Evolutionary conservation across 2,888 invertebrate species (phyloP).

Genomic region (Stenichneumon culpator): DNA sequence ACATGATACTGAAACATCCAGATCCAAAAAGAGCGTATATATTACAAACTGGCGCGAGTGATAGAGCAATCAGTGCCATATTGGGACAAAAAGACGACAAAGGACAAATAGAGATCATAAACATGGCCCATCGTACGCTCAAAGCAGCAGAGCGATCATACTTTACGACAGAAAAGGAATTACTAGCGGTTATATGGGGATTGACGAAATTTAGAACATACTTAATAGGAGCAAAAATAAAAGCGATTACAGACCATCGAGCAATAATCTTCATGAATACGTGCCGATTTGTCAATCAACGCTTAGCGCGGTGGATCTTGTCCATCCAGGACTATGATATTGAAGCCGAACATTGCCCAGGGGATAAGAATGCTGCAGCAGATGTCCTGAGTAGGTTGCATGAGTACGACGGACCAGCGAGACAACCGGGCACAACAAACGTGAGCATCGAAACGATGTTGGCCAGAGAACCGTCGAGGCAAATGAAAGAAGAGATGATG

Average conservation of each 20-base stretch:
- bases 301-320: not conserved
- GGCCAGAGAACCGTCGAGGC: too few relatives aligned
- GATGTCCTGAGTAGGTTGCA: not conserved
- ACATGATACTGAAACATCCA: too few relatives aligned
- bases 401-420: not conserved
- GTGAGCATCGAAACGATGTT: not conserved
- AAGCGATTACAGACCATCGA: slow-evolving; percentile 44
- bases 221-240: slow-evolving; percentile 67
- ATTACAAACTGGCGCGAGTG: too few relatives aligned
- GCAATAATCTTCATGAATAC: not conserved
- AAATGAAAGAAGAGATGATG: too few relatives aligned
- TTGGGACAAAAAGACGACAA: slow-evolving; percentile 14
- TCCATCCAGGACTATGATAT: not conserved
- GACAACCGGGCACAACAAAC: not conserved
- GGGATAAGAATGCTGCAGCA: not conserved
- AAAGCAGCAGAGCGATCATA: slow-evolving; percentile 65
- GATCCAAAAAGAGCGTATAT: too few relatives aligned
- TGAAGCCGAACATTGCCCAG: not conserved
- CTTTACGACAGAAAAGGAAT: slow-evolving; percentile 72
- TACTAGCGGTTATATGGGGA: slow-evolving; percentile 69
- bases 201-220: slow-evolving; percentile 60
- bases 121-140: slow-evolving; percentile 44
- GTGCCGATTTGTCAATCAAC: not conserved
- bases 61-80: not conserved
- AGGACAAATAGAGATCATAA: slow-evolving; percentile 57